A percentile compares a stretch with the other conserved stretches of the same genome.
phyloP scores from a whole-genome alignment of 2,888 invertebrate species.

The Aporophyla lueneburgensis region DNA sequence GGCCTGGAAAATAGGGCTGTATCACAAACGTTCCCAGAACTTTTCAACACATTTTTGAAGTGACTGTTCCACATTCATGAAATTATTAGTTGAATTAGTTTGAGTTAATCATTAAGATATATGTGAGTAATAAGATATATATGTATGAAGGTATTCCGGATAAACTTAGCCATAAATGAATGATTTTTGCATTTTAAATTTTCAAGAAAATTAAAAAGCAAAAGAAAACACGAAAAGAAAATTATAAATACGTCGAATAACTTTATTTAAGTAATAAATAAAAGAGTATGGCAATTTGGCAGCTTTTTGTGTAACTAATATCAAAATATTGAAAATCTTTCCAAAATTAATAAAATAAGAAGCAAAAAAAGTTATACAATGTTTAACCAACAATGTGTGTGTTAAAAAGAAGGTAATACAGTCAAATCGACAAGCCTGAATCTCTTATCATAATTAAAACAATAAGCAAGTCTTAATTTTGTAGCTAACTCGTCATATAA shows the following conservation, averaged over 20 bases:
- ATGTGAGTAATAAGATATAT: too few species aligned
- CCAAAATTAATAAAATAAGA: background rate
- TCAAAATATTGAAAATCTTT: background rate
- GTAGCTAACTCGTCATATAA: background rate
- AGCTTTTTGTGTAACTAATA: background rate
- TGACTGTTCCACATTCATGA: background rate
- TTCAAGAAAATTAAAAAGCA: background rate
- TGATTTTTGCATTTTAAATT: too few species aligned
- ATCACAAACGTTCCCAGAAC: background rate
- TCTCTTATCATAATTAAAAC: background rate
- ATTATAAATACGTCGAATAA: background rate
- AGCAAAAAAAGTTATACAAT: too few species aligned
- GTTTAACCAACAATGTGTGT: too few species aligned
- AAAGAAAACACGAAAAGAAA: background rate
- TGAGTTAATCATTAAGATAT: background rate
- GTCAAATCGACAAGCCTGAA: background rate
- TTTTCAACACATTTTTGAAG: background rate
- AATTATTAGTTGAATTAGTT: background rate
- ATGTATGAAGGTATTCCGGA: too few species aligned
- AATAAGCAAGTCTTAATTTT: background rate
- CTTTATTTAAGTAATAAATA: background rate
- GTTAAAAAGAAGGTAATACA: background rate
- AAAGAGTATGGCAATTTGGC: background rate
- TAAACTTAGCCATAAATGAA: too few species aligned
- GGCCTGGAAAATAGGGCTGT: constrained; percentile 1